Base-by-base conservation (phyloP, 2,113 vertebrate species). In the Vimba vimba region DNA sequence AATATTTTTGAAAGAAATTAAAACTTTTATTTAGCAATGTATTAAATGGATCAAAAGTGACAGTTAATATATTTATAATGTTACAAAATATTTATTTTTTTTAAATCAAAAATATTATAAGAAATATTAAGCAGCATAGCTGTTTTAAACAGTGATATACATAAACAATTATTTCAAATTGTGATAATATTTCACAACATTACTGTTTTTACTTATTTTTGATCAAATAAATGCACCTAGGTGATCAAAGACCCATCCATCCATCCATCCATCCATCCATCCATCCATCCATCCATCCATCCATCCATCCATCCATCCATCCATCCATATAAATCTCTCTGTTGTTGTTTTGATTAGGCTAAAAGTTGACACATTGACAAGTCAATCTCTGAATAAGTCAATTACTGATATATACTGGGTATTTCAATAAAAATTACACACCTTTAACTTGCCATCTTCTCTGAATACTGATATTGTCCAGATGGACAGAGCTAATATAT, bases 401-500 rank as follows among this genome's bases (percentile, higher is more conserved):
- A n/a, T 79, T 43, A 73, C 64, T 79, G 79, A 60, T 12, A 74
- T 39, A 10, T 17, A 27, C 17, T 81, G 86, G n/a, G 19, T 68
- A 17, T 79, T 45, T 79, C 47, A 78, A 59, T 60, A 15, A 69
- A 39, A 79, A 59, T 60, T 4, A 11, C 50, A 60, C 21, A 62
- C 78, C 23, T 79, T 45, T 87, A 78, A 36, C 57, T 52, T 21
- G 6, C 17, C 21, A 36, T 21, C 45, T 50, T 78, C 78, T 76
- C 25, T 85, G 57, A 81, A 81, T 64, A 55, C 9, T 82, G 79
- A 36, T 55, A 83, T 64, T 27, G 66, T 84, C 79, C 11, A 19
- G 62, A 21, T 78, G 52, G 71, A 71, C 50, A 71, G 79, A 78
- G 71, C 79, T 66, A 69, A 82, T 85, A 62, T 71, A 59, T 88